Conservation (phyloP, 1,140 invertebrate genomes). For the Rhyacophila brunnea region DNA sequence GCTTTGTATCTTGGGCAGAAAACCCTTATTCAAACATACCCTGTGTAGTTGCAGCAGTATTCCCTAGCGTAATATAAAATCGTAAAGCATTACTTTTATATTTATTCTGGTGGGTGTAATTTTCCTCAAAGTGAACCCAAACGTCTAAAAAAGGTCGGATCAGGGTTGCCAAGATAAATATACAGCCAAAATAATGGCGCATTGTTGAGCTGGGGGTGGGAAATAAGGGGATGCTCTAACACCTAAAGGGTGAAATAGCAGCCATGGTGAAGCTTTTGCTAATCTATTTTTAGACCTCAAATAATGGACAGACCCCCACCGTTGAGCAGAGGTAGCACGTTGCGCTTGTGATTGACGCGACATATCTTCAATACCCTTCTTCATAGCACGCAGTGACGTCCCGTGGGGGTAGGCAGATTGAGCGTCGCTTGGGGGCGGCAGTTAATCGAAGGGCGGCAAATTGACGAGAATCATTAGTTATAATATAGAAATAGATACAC, state of each 20-base stretch:
- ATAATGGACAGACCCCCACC: no score
- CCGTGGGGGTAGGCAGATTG: no score
- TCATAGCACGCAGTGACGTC: no score
- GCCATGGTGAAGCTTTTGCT: neutral
- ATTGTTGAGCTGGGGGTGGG: constrained; percentile 6
- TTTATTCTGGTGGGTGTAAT: constrained; percentile 26
- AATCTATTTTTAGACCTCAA: neutral
- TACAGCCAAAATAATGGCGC: constrained; percentile 22
- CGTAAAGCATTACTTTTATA: constrained; percentile 25
- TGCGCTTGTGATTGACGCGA: no score
- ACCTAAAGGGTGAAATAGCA: neutral
- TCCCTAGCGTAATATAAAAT: constrained; percentile 10
- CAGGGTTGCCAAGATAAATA: constrained; percentile 21
- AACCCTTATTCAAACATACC: neutral
- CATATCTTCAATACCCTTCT: no score
- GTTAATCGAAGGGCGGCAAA: no score
- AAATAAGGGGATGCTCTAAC: neutral
- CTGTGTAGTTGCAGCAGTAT: neutral
- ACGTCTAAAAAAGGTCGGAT: constrained; percentile 23
- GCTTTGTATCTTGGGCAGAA: neutral
- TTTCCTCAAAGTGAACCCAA: constrained; percentile 26
- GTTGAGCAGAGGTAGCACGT: no score
- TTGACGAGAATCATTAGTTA: no score
- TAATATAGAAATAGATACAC: no score
- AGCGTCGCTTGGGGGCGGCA: no score